Evolutionary conservation across 2,888 invertebrate species (phyloP).

Genomic region (Apodemia mormo): DNA sequence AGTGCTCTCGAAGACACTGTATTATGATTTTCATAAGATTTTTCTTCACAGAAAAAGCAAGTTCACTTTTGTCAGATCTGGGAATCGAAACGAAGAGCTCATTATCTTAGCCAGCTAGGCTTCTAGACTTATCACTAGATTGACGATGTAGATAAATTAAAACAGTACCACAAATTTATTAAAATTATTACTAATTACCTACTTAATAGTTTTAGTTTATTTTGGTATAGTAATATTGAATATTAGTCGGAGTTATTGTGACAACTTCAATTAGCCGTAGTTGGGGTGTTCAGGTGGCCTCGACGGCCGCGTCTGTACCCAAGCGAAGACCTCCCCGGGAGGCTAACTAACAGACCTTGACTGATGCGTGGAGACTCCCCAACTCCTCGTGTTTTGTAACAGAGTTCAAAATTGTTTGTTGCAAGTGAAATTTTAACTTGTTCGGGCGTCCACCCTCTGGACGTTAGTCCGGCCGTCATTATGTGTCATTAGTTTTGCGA

Average conservation of each 20-base stretch:
- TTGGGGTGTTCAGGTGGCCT: constrained; percentile 67
- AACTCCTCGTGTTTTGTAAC: constrained; percentile 42
- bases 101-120: no score
- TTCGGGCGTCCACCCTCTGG: constrained; percentile 52
- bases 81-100: no score
- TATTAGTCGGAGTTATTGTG: constrained; percentile 47
- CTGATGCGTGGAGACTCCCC: constrained; percentile 46
- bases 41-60: no score
- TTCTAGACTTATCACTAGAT: no score
- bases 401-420: constrained; percentile 49
- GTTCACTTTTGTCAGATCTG: no score
- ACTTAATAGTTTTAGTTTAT: no score
- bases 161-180: no score
- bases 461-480: constrained; percentile 71
- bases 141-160: no score
- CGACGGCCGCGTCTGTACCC: constrained; percentile 57
- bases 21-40: no score
- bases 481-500: constrained; percentile 82
- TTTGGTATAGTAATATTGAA: constrained; percentile 12
- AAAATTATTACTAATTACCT: no score
- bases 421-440: constrained; percentile 40
- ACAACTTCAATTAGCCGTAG: constrained; percentile 63
- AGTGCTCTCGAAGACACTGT: no score
- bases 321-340: constrained; percentile 64
- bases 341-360: constrained; percentile 72